phyloP scores from a whole-genome alignment of 2,113 vertebrate genomes.

The Gracilinanus agilis region DNA sequence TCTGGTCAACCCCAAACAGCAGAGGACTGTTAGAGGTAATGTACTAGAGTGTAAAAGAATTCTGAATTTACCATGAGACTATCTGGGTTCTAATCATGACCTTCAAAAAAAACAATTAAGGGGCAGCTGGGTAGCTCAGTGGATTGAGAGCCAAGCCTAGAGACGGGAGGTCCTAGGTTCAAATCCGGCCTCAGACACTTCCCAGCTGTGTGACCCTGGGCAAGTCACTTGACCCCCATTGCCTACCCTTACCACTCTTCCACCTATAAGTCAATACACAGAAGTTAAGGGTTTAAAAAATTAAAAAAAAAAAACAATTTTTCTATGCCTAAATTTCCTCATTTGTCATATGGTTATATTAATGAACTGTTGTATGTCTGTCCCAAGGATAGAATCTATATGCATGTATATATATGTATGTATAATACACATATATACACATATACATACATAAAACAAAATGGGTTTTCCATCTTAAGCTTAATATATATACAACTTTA shows the following conservation, averaged over 20 bases:
- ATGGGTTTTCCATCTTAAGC: background rate
- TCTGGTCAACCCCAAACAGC: background rate
- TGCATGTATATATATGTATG: background rate
- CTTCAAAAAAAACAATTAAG: background rate
- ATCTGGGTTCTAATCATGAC: background rate
- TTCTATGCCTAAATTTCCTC: background rate
- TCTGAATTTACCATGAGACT: background rate
- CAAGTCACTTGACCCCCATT: too few relatives aligned
- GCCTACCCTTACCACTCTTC: too few relatives aligned
- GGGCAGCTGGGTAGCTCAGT: too few relatives aligned
- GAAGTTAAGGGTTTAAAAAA: too few relatives aligned
- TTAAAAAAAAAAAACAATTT: too few relatives aligned
- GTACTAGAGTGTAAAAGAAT: background rate
- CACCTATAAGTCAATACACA: too few relatives aligned
- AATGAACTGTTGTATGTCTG: background rate
- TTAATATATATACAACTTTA: background rate
- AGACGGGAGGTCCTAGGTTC: too few relatives aligned
- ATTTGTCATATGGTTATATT: background rate
- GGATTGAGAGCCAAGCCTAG: too few relatives aligned
- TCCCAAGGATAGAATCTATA: background rate
- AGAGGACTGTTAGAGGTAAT: background rate
- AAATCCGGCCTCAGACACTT: too few relatives aligned
- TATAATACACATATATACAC: background rate
- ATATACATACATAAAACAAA: background rate
- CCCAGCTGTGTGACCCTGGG: too few relatives aligned